Percentiles rank a stretch among this genome's conserved stretches.
Evolutionary conservation across 2,113 vertebrate species (phyloP).

Genomic region (Pholis gunnellus): DNA sequence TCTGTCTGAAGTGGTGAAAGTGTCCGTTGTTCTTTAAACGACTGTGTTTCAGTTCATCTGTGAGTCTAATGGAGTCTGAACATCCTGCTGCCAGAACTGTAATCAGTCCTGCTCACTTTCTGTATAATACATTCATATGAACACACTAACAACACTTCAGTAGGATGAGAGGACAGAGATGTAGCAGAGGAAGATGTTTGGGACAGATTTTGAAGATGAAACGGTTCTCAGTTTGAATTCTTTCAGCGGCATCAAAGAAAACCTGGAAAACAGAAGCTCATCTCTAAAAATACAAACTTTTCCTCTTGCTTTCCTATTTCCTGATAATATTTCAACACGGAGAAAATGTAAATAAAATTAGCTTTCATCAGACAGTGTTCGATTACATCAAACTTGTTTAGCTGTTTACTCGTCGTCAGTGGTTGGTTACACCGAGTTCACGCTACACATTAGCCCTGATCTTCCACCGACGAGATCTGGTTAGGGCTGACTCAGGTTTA

Average conservation of each 20-base stretch:
- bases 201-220: background rate
- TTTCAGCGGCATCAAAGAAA: background rate
- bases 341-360: background rate
- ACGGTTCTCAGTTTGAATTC: background rate
- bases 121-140: no score
- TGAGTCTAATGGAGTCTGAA: slow-evolving; percentile 55
- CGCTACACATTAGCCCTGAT: no score
- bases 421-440: background rate
- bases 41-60: background rate
- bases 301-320: background rate
- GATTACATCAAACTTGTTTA: background rate
- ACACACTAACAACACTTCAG: background rate
- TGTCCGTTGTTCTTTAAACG: slow-evolving; percentile 12
- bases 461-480: no score
- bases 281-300: background rate
- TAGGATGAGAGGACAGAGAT: background rate
- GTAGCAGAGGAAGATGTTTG: background rate
- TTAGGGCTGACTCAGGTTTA: no score
- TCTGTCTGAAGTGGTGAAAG: background rate
- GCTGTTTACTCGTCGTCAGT: background rate
- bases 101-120: slow-evolving; percentile 26
- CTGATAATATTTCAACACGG: background rate
- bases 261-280: background rate
- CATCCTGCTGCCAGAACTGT: slow-evolving; percentile 36
- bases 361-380: background rate